These are phyloP conservation scores for Clepsis dumicolana DNA, from an alignment of 2,888 invertebrate genomes.

Conservation along the genomic window DNA sequence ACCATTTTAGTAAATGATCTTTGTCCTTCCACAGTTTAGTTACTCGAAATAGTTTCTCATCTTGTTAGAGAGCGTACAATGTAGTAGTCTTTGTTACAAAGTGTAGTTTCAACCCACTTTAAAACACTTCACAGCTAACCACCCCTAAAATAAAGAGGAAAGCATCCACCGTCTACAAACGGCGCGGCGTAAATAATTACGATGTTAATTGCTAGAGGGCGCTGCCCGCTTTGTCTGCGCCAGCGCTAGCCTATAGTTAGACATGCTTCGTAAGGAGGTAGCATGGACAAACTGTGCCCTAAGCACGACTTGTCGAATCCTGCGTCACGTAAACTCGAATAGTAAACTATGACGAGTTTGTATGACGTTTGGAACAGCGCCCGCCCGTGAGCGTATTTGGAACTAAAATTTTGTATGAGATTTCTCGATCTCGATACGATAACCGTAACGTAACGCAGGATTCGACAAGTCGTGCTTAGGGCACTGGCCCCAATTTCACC, in stretches of 20 bases:
- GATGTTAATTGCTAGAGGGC: constrained; percentile 55
- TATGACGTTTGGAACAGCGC: too few species aligned
- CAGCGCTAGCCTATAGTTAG: background rate
- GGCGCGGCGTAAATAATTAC: constrained; percentile 57
- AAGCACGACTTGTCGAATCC: too few species aligned
- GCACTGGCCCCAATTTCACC: too few species aligned
- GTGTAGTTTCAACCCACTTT: background rate
- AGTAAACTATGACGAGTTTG: too few species aligned
- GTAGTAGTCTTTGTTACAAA: background rate
- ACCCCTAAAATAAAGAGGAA: background rate
- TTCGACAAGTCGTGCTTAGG: too few species aligned
- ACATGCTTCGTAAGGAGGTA: background rate
- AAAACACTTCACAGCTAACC: background rate
- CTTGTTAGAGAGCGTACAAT: too few species aligned
- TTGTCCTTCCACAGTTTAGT: background rate
- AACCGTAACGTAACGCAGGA: too few species aligned
- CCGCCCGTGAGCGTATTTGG: too few species aligned
- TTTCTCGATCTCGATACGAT: too few species aligned
- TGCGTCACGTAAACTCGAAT: too few species aligned
- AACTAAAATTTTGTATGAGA: too few species aligned
- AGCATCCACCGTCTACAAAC: constrained; percentile 51
- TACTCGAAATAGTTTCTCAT: background rate
- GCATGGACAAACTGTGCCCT: background rate
- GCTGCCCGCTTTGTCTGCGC: constrained; percentile 12
- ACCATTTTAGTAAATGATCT: too few species aligned